A percentile compares a stretch with the other conserved stretches of the same genome.
These are phyloP conservation scores for Blastobasis lacticolella DNA, from an alignment of 2,888 invertebrate species.

Conservation along the genomic window DNA sequence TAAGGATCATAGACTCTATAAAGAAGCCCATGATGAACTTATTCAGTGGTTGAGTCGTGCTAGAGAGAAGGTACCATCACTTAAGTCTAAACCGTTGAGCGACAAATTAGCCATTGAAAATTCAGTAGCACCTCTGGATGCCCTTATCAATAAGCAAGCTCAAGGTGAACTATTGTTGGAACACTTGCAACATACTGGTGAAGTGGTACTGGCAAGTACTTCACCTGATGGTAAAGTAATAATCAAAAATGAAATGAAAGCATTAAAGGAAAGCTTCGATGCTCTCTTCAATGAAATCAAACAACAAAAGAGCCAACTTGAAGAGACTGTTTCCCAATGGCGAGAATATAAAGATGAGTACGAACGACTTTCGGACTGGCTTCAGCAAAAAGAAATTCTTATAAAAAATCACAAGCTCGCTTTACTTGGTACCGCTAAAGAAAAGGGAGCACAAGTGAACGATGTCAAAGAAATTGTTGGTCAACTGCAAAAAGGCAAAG, in stretches of 20 bases:
- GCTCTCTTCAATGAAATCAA: conserved; percentile 89
- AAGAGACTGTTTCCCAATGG: conserved; percentile 88
- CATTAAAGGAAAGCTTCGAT: conserved; percentile 88
- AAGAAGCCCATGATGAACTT: conserved; percentile 92
- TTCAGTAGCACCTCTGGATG: conserved; percentile 89
- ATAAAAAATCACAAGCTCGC: conserved; percentile 93
- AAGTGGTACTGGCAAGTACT: conserved; percentile 89
- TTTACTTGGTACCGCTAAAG: conserved; percentile 83
- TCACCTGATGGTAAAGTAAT: conserved; percentile 85
- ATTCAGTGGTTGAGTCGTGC: conserved; percentile 91
- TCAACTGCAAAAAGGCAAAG: conserved; percentile 83
- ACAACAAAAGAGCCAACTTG: conserved; percentile 88
- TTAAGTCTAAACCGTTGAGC: conserved; percentile 87
- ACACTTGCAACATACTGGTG: conserved; percentile 89
- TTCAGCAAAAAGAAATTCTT: conserved; percentile 92
- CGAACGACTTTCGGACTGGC: conserved; percentile 92
- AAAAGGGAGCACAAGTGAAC: conserved; percentile 88
- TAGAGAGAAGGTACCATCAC: conserved; percentile 90
- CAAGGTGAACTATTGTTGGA: conserved; percentile 92
- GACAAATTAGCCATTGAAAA: conserved; percentile 93
- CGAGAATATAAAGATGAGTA: conserved; percentile 94
- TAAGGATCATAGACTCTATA: conserved; percentile 90
- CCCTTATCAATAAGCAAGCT: conserved; percentile 89
- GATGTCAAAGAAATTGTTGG: conserved; percentile 86
- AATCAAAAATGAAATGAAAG: conserved; percentile 89